Base-by-base conservation (phyloP, 2,888 invertebrate species). In the Mesorhabditis spiculigera region DNA sequence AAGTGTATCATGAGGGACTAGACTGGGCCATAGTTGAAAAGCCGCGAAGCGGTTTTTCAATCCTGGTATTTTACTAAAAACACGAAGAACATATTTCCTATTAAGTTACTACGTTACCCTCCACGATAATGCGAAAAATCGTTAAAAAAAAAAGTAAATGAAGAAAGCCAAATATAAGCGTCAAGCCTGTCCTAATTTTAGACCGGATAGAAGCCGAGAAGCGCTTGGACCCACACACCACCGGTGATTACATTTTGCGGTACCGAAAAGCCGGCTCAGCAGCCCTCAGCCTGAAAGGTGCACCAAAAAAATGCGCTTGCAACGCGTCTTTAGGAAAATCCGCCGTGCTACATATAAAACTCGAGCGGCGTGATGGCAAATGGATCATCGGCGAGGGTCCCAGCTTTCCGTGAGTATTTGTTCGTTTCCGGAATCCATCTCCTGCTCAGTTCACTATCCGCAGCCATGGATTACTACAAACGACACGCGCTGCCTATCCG, bases 301-400 rank as follows among this genome's bases (percentile, higher is more conserved):
- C 44, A 5, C 8, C 16, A 28, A 43, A 13, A 13, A 8, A 43
- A 65, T 42, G 10, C 6, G 42, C 16, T 43, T 16, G 13, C 8
- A 42, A 5, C 43, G 66, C 13, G n/a, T 68, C 16, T 6, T 66
- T 8, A n/a, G 58, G 45, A 13, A 70, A 73, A 4, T 69, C 71
- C 73, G 81, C 82, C 5, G 75, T 82, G 4, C 75, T 83, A n/a
- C 83, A 83, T 72, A 83, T 83, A 45, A 83, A 83, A 75, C 72
- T 83, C 41, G 83, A 83, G 70, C 73, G 75, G 65, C 78, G 78
- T 45, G 78, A 77, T 0, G 76, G 76, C 62, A 72, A 74, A 66
- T 83, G 84, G 84, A 75, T 83, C 5, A 75, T 83, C 43, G 83
- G 78, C 72, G 76, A 81, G 72, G 76, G 79, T 1, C 78, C 78